Base-by-base conservation (phyloP, 1,140 invertebrate species). In the Coenobita brevimanus region DNA sequence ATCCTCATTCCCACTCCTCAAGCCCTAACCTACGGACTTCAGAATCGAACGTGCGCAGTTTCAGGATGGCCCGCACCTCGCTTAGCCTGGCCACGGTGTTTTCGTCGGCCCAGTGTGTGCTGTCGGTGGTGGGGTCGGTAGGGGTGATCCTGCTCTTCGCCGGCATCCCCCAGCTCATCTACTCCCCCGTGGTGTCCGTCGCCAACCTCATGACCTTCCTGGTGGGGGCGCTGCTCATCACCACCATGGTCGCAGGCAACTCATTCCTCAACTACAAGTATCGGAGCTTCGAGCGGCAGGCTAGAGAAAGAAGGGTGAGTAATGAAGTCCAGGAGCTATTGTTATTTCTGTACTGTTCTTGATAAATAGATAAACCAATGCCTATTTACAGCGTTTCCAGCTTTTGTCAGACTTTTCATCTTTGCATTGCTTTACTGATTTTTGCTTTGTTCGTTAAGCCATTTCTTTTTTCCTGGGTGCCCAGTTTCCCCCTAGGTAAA, bases 261-360 rank as follows among this genome's bases (percentile, higher is more conserved):
- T 83, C 89, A 24, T 86, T 90, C 87, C 82, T 90, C 78, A 88
- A 88, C 38, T 90, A 90, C 89, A 89, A 89, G 75, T 90, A 89
- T 69, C 75, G 89, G 13, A 80, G 85, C 50, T 79, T 88, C 43
- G 71, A 50, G 24, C 50, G 76, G 38, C 36, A 82, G 50, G 54
- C 67, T 54, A 62, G 81, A 73, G 33, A 81, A 36, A 43, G 27
- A 43, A 17, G 27, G 75, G 75, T 79, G 46, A 21, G 75, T 79
- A n/a, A n/a, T n/a, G n/a, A n/a, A n/a, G n/a, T n/a, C n/a, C n/a
- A n/a, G n/a, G n/a, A n/a, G n/a, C n/a, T n/a, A n/a, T n/a, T n/a
- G n/a, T n/a, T n/a, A n/a, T n/a, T n/a, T n/a, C n/a, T n/a, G n/a
- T n/a, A n/a, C n/a, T n/a, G n/a, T n/a, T n/a, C n/a, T n/a, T n/a